These are phyloP conservation scores for Vicugna pacos DNA, from an alignment of 2,113 vertebrate species.

Conservation along the genomic window DNA sequence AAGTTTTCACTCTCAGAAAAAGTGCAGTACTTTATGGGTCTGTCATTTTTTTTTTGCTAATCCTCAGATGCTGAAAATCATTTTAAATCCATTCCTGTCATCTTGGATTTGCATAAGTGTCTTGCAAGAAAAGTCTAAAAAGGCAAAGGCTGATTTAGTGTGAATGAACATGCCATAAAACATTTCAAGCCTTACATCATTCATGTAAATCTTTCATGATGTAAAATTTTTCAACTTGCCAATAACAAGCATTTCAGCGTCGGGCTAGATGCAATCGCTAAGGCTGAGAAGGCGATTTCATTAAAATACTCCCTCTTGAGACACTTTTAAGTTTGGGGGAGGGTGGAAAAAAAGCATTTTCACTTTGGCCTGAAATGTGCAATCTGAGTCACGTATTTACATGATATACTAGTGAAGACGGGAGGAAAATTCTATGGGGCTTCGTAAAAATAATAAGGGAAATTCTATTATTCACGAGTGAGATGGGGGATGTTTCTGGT, in stretches of 20 bases:
- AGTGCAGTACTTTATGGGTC: slow-evolving; percentile 66
- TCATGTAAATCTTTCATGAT: slow-evolving; percentile 82
- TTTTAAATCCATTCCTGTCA: slow-evolving; percentile 85
- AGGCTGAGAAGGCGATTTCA: not conserved
- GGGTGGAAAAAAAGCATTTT: not conserved
- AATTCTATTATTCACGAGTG: not conserved
- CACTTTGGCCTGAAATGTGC: slow-evolving; percentile 19
- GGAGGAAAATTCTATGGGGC: not conserved
- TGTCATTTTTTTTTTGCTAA: slow-evolving; percentile 82
- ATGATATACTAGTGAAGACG: not conserved
- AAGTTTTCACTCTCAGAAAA: slow-evolving; percentile 58
- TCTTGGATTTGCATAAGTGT: slow-evolving; percentile 83
- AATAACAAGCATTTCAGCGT: not conserved
- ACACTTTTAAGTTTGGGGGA: not conserved
- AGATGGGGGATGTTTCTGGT: not conserved
- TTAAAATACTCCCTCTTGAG: not conserved
- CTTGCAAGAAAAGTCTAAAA: slow-evolving; percentile 74
- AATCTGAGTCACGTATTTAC: not conserved
- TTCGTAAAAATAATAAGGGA: not conserved
- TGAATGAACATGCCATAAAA: slow-evolving; percentile 86
- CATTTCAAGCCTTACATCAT: slow-evolving; percentile 79
- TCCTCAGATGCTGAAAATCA: slow-evolving; percentile 80
- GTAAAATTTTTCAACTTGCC: slow-evolving; percentile 79
- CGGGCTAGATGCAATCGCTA: not conserved
- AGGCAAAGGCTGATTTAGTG: slow-evolving; percentile 83